A percentile compares a stretch with the other conserved stretches of the same genome.
Conservation (phyloP, 2,113 vertebrate genomes). For the Centropus unirufus region DNA sequence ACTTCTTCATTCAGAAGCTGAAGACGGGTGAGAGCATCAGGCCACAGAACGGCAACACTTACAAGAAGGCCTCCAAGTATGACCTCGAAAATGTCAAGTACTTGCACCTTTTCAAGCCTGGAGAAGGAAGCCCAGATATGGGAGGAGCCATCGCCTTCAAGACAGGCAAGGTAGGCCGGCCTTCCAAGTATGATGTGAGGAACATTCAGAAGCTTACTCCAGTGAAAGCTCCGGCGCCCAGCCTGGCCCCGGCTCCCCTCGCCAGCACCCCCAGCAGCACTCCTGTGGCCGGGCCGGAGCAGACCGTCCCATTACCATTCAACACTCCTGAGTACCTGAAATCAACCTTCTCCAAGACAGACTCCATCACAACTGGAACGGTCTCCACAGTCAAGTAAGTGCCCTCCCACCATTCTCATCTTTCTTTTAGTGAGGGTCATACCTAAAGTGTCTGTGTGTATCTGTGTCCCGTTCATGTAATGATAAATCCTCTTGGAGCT, state of each 20-base stretch:
- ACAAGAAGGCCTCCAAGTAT: constrained; percentile 97
- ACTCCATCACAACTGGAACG: constrained; percentile 98
- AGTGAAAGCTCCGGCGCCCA: constrained; percentile 82
- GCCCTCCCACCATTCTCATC: neutral
- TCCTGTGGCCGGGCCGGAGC: constrained; percentile 84
- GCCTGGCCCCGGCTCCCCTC: constrained; percentile 84
- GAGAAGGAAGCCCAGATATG: constrained; percentile 96
- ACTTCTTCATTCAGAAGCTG: constrained; percentile 98
- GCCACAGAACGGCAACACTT: constrained; percentile 93
- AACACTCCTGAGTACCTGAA: constrained; percentile 92
- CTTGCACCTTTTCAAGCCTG: constrained; percentile 96
- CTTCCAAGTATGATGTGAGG: constrained; percentile 97
- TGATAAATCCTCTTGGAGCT: neutral
- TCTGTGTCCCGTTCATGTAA: neutral
- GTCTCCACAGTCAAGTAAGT: constrained; percentile 99
- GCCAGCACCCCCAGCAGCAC: constrained; percentile 79
- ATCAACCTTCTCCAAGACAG: constrained; percentile 98
- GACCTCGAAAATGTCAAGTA: constrained; percentile 98
- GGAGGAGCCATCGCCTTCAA: constrained; percentile 98
- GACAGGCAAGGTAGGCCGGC: constrained; percentile 95
- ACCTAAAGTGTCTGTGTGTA: neutral
- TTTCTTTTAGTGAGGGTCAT: neutral
- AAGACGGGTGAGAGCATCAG: constrained; percentile 92
- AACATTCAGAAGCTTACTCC: constrained; percentile 94
- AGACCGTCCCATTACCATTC: constrained; percentile 87